Percentiles rank a stretch among this genome's conserved stretches.
Evolutionary conservation across 2,797 vertebrate species (phyloP).

Genomic region (Neomorphus geoffroyi): DNA sequence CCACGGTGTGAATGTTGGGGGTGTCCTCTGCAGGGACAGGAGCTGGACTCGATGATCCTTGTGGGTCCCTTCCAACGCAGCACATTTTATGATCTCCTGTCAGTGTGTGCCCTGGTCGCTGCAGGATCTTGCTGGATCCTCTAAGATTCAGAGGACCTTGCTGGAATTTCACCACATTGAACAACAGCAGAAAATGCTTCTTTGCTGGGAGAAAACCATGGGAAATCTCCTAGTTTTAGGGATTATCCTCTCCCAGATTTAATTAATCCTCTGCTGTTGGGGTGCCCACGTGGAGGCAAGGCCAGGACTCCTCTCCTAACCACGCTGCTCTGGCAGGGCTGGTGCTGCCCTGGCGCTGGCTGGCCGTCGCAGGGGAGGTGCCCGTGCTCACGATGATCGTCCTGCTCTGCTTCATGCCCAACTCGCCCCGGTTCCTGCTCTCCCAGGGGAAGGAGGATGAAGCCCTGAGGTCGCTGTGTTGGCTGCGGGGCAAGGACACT

Average conservation of each 20-base stretch:
- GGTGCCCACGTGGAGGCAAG: background rate
- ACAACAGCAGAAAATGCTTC: background rate
- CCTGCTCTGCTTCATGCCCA: slow-evolving; percentile 89
- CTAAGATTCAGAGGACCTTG: background rate
- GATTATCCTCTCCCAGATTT: background rate
- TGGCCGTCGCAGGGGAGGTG: slow-evolving; percentile 86
- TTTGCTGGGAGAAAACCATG: background rate
- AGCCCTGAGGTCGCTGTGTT: slow-evolving; percentile 81
- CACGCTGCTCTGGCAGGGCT: slow-evolving; percentile 75
- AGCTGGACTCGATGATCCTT: too few relatives aligned
- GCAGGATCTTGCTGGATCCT: background rate
- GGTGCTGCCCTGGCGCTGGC: slow-evolving; percentile 89
- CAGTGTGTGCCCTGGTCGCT: background rate
- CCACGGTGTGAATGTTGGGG: too few relatives aligned
- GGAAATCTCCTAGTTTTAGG: background rate
- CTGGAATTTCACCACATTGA: background rate
- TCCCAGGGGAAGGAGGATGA: slow-evolving; percentile 79
- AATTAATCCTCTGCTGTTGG: background rate
- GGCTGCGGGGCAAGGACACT: slow-evolving; percentile 83
- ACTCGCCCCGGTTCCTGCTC: slow-evolving; percentile 91
- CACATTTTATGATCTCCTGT: background rate
- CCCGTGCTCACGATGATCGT: slow-evolving; percentile 84
- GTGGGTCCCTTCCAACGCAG: too few relatives aligned
- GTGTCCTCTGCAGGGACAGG: too few relatives aligned
- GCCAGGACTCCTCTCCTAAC: background rate